phyloP scores from a whole-genome alignment of 1,140 invertebrate species.

The Trypoxylus dichotomus region DNA sequence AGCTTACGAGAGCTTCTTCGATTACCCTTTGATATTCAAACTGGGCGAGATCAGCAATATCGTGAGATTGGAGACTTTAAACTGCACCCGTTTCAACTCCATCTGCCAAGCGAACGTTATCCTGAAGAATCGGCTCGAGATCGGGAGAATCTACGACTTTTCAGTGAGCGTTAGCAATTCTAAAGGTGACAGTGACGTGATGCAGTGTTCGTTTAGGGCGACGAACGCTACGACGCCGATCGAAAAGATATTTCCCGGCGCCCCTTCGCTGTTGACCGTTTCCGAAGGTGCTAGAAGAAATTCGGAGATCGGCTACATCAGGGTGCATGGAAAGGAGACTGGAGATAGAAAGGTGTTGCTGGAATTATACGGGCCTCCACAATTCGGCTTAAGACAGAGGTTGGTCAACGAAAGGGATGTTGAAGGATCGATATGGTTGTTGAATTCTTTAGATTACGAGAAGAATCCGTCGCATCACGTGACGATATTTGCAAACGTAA shows the following conservation, averaged over 20 bases:
- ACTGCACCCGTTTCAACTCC: conserved; percentile 79
- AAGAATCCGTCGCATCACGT: conserved; percentile 81
- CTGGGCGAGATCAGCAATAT: conserved; percentile 68
- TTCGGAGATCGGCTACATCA: conserved; percentile 77
- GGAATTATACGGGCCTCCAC: conserved; percentile 72
- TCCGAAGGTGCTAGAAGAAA: conserved; percentile 75
- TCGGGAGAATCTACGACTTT: conserved; percentile 81
- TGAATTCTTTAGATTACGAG: conserved; percentile 80
- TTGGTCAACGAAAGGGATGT: conserved; percentile 72
- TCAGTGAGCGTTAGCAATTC: conserved; percentile 76
- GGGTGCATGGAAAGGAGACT: conserved; percentile 75
- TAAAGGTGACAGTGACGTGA: conserved; percentile 72
- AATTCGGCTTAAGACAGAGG: conserved; percentile 76
- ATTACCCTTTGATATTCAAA: conserved; percentile 82
- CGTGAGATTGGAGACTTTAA: conserved; percentile 74
- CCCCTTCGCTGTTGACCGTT: conserved; percentile 76
- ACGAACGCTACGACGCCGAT: conserved; percentile 78
- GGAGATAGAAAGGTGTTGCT: conserved; percentile 75
- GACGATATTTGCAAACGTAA: conserved; percentile 79
- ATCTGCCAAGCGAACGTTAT: conserved; percentile 84
- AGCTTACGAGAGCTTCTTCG: conserved; percentile 83
- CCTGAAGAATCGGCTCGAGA: conserved; percentile 70
- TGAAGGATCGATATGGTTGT: conserved; percentile 73
- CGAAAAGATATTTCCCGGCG: conserved; percentile 81
- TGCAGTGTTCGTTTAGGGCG: conserved; percentile 79